Base-by-base conservation (phyloP, 2,888 invertebrate species). In the Galeopsomyia nigrocyanea region DNA sequence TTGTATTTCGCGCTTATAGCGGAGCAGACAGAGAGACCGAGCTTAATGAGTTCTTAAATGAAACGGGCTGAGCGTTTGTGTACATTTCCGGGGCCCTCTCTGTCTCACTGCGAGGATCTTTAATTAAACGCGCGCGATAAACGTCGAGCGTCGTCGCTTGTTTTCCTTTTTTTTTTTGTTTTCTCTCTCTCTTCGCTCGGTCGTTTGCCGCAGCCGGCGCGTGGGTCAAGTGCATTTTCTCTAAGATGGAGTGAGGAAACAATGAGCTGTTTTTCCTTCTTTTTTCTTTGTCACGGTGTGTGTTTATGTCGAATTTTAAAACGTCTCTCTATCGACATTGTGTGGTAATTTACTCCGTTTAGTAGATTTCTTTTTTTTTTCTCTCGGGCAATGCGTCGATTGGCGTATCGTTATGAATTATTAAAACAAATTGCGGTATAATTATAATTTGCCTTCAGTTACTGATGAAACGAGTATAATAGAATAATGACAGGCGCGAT, bases 1-100 rank as follows among this genome's bases (percentile, higher is more conserved):
- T 53, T 19, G 53, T 53, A 21, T 53, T 53, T 53, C 21, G 53
- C 53, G 10, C 17, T 21, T 17, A 6, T 17, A 51, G n/a, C 16
- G 3, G 1, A 10, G 39, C 39, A 5, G 10, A 10, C 39, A 5
- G 10, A 10, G 39, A 39, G 39, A 39, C 7, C 13, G 39, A 39
- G 39, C 49, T 50, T 76, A 75, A 79, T 77, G 79, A 79, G 77
- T 78, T 79, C 79, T 78, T 76, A 75, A 79, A 79, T 79, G 74
- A 78, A 79, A 79, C 76, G 72, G 71, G 61, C 57, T 49, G 17
- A 51, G 62, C 46, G 62, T 57, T 22, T 62, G 65, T 57, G 64
- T 73, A 17, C 65, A 68, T 72, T 69, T 60, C 55, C 61, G 50
- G 10, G 39, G 39, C 39, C 7, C 39, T 13, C 26, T n/a, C n/a